A percentile compares a stretch with the other conserved stretches of the same genome.
phyloP scores from a whole-genome alignment of 2,113 vertebrate species.

The Arizona elegans region DNA sequence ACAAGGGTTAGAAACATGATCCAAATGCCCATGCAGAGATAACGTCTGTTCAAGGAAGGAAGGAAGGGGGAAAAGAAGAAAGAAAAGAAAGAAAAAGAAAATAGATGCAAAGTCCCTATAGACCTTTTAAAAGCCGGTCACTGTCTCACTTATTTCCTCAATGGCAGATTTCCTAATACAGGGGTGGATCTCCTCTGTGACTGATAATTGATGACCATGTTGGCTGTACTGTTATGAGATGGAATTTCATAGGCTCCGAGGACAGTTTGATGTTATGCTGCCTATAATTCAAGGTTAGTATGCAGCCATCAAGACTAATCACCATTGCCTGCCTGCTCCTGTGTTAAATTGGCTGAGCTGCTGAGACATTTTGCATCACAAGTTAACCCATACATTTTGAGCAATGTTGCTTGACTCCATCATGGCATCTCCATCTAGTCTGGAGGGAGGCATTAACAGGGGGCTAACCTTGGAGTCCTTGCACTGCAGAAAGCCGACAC shows the following conservation, averaged over 20 bases:
- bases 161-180: background rate
- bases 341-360: background rate
- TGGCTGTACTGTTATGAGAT: background rate
- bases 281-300: background rate
- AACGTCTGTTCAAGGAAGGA: background rate
- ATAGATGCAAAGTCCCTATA: background rate
- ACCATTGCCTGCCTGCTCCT: background rate
- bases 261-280: background rate
- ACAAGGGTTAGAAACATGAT: constrained; percentile 16
- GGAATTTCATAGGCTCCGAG: background rate
- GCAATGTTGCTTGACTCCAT: background rate
- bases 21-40: background rate
- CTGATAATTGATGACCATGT: background rate
- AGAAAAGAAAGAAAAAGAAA: constrained; percentile 7
- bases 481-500: background rate
- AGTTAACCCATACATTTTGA: background rate
- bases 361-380: background rate
- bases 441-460: background rate
- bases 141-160: background rate
- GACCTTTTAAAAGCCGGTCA: background rate
- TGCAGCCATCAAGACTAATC: background rate
- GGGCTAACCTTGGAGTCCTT: background rate
- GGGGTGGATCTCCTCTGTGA: background rate
- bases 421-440: background rate
- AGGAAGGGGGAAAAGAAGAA: background rate